Base-by-base conservation (phyloP, 1,140 invertebrate species). In the Dolichoris vasculosae region DNA sequence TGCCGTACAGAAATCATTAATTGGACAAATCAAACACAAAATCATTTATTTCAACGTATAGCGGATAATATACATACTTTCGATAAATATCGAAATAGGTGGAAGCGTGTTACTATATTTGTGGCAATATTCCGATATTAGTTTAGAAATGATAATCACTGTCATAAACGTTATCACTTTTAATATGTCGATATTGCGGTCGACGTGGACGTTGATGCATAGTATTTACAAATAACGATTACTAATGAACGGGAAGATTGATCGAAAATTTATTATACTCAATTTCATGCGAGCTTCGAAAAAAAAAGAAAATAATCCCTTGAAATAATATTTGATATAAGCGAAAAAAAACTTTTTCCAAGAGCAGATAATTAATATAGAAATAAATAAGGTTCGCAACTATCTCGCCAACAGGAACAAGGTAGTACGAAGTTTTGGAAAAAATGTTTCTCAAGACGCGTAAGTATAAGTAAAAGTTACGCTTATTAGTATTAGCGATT, bases 91-190 rank as follows among this genome's bases (percentile, higher is more conserved):
- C 32, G 17, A 59, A 78, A 78, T 79, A 79, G 26, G 15, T 40
- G 63, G 23, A 20, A 59, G 17, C 15, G 51, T 30, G 32, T 78
- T 78, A 76, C n/a, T 76, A 26, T 48, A 43, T 2, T 17, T 35
- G 76, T 20, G 3, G 75, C 30, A 32, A 51, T 32, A 77, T 55
- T 32, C 43, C 51, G 15, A 26, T 59, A n/a, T 59, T 35, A 23
- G 30, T 32, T 43, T 35, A 46, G 38, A 43, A 43, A n/a, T 43
- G 38, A 80, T 80, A 80, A 64, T 35, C 38, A 35, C 76, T 38
- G 40, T 38, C 76, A 2, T 64, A 46, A 80, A 43, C 23, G 38
- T 63, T 80, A 80, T 80, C 78, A 64, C 38, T 64, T 80, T 26
- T 67, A 67, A 59, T 64, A 43, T 67, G 59, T 64, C 55, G 38